A percentile compares a stretch with the other conserved stretches of the same genome.
phyloP scores from a whole-genome alignment of 2,888 invertebrate genomes.

The Ischnus inquisitorius region DNA sequence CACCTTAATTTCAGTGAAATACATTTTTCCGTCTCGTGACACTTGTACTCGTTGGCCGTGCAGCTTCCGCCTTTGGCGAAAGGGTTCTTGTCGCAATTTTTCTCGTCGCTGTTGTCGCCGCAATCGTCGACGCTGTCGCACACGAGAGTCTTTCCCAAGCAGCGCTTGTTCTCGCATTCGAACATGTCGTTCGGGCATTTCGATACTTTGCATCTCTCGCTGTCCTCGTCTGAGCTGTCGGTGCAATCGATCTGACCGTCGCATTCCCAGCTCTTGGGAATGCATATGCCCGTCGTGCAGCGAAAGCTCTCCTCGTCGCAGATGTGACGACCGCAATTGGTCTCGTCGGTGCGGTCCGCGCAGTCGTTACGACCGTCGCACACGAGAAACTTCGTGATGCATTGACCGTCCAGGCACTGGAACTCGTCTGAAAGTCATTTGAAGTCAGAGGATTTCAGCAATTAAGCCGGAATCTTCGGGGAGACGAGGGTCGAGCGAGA shows the following conservation, averaged over 20 bases:
- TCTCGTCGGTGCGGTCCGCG: conserved; percentile 91
- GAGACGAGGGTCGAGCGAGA: neutral
- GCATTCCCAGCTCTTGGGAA: conserved; percentile 84
- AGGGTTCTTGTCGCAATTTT: conserved; percentile 80
- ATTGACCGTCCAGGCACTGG: conserved; percentile 89
- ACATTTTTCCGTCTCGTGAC: conserved; percentile 77
- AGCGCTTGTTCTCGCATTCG: conserved; percentile 86
- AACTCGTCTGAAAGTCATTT: conserved; percentile 83
- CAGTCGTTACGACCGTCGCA: conserved; percentile 93
- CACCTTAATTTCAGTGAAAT: conserved; percentile 77
- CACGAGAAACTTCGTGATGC: conserved; percentile 89
- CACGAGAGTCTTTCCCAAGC: conserved; percentile 86
- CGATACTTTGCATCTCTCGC: conserved; percentile 70
- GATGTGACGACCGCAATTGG: conserved; percentile 84
- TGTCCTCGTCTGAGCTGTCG: conserved; percentile 84
- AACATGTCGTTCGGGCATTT: conserved; percentile 84
- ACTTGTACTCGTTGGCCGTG: conserved; percentile 74
- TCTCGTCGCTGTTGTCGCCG: conserved; percentile 87
- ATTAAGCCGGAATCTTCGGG: conserved; percentile 32
- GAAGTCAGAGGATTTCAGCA: neutral
- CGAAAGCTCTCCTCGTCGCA: conserved; percentile 78
- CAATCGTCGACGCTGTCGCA: conserved; percentile 88
- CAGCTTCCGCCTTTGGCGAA: conserved; percentile 66
- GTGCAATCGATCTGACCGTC: conserved; percentile 83
- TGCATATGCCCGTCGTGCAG: conserved; percentile 83